Conservation (phyloP, 2,888 invertebrate species). For the Magallana nippona region DNA sequence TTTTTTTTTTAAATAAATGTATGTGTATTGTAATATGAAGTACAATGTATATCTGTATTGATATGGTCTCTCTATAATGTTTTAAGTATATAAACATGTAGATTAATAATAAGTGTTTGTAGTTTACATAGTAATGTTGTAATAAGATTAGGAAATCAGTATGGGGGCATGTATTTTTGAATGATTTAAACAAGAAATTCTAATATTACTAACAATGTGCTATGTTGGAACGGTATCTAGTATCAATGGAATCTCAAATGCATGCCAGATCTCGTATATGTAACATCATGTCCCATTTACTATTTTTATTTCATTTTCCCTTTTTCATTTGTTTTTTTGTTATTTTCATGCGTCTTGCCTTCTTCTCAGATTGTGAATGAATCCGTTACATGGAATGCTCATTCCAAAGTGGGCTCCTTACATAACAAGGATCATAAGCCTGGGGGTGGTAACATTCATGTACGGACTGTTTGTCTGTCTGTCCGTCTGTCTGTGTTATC, state of each 20-base stretch:
- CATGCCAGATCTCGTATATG: neutral
- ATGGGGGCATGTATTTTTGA: too few relatives aligned
- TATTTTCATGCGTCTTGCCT: slow-evolving; percentile 6
- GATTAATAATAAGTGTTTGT: too few relatives aligned
- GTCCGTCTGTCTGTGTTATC: neutral
- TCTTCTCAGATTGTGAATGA: slow-evolving; percentile 48
- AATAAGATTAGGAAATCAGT: too few relatives aligned
- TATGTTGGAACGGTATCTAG: too few relatives aligned
- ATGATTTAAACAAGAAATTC: too few relatives aligned
- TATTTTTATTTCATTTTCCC: slow-evolving; percentile 6
- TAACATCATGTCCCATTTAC: neutral
- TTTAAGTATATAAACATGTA: too few relatives aligned
- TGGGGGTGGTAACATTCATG: slow-evolving; percentile 67
- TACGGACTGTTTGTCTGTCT: slow-evolving; percentile 50
- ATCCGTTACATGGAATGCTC: slow-evolving; percentile 60
- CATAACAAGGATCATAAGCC: slow-evolving; percentile 66
- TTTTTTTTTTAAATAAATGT: too few relatives aligned
- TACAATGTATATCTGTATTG: too few relatives aligned
- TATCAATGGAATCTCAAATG: neutral
- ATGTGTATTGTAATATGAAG: too few relatives aligned
- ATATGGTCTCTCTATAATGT: too few relatives aligned
- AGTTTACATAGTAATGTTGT: too few relatives aligned
- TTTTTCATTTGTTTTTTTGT: neutral
- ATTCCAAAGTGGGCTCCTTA: slow-evolving; percentile 66
- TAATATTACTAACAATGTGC: too few relatives aligned